Evolutionary conservation across 2,888 invertebrate genomes (phyloP).

Genomic region (Calliopum simillimum): DNA sequence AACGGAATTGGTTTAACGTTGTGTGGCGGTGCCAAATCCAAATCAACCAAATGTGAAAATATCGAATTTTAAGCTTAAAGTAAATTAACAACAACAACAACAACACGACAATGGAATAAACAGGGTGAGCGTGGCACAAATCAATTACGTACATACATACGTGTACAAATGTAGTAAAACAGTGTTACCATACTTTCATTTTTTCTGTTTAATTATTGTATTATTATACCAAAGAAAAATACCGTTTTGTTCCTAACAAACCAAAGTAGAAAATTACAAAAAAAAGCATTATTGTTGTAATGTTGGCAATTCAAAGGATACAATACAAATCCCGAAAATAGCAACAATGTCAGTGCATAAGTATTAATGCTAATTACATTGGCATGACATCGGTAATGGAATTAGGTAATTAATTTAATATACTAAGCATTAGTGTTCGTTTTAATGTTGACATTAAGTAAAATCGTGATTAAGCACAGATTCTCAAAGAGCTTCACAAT

Average conservation of each 20-base stretch:
- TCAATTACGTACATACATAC: conserved; percentile 34
- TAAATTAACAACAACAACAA: conserved; percentile 20
- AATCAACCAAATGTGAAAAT: not conserved
- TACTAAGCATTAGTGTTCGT: not conserved
- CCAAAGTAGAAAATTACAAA: conserved; percentile 2
- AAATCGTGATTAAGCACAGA: conserved; percentile 13
- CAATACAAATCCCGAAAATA: not conserved
- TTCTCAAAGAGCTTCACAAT: conserved; percentile 16
- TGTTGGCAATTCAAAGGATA: not conserved
- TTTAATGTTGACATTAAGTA: conserved; percentile 14
- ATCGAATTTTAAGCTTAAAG: conserved; percentile 3
- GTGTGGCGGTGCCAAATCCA: too few species aligned
- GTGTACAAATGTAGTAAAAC: conserved; percentile 27
- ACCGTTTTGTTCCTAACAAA: conserved; percentile 28
- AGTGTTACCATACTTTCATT: conserved; percentile 22
- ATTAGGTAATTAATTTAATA: not conserved
- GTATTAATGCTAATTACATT: conserved; percentile 6
- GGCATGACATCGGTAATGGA: not conserved
- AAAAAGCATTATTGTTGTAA: not conserved
- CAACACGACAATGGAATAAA: conserved; percentile 37
- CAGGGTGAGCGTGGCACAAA: conserved; percentile 49
- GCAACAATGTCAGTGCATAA: conserved; percentile 1
- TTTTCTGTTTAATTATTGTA: not conserved
- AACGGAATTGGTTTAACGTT: conserved; percentile 59
- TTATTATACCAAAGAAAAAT: not conserved